Conservation (phyloP, 2,888 invertebrate species). For the Embidobia sp. region DNA sequence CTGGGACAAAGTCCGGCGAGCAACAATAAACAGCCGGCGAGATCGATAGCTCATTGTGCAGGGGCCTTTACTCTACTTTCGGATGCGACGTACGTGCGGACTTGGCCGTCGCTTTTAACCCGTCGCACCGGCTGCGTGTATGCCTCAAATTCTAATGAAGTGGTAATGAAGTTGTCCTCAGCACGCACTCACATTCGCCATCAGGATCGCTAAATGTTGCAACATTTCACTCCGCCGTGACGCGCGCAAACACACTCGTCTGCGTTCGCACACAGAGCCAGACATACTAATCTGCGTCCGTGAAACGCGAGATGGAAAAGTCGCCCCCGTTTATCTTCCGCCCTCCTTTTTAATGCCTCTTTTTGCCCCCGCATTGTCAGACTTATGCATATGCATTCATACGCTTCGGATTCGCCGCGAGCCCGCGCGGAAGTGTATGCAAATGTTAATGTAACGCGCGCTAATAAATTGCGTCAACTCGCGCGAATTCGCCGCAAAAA, state of each 20-base stretch:
- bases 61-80: slow-evolving; percentile 41
- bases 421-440: too few species aligned
- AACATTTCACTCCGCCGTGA: slow-evolving; percentile 42
- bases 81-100: slow-evolving; percentile 51
- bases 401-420: too few species aligned
- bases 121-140: slow-evolving; percentile 46
- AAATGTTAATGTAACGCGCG: slow-evolving; percentile 38
- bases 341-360: too few species aligned
- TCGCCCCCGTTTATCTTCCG: too few species aligned
- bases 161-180: slow-evolving; percentile 62
- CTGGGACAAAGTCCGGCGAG: too few species aligned
- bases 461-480: slow-evolving; percentile 44
- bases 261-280: too few species aligned
- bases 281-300: too few species aligned
- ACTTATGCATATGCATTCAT: too few species aligned
- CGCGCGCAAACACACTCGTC: slow-evolving; percentile 25
- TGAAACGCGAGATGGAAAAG: too few species aligned
- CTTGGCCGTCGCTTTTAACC: slow-evolving; percentile 50
- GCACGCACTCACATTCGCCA: slow-evolving; percentile 59
- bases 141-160: slow-evolving; percentile 63
- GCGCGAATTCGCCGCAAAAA: slow-evolving; percentile 42
- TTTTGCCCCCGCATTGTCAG: too few species aligned
- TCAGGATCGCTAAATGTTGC: slow-evolving; percentile 61
- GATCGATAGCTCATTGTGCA: slow-evolving; percentile 43
- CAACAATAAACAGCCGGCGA: slow-evolving; percentile 35